Base-by-base conservation (phyloP, 30 jellyfish, hydroid and myxozoan species). In the Chironex yamaguchii region DNA sequence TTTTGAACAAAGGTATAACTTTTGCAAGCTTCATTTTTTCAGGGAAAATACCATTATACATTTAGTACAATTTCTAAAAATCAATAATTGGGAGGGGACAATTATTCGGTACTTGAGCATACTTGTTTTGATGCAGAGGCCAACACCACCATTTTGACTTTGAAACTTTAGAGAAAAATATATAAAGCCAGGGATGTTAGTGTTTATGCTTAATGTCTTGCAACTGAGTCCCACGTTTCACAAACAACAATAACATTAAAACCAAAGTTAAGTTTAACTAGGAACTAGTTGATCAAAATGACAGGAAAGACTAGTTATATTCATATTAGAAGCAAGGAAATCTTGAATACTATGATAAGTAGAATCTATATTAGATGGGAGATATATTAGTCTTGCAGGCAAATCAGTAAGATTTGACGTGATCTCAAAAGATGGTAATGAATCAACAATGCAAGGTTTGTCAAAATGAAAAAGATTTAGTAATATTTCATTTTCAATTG, bases 291-390 rank as follows among this genome's bases (percentile, higher is more conserved):
- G 81, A 52, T 78, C 89, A 32, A 0, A 51, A 52, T 54, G 81
- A 30, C 34, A 69, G 63, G 89, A 78, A 0, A 2, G 89, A 36
- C 91, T 63, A 64, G 76, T 81, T 27, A 66, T 65, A 49, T 81
- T 81, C 52, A 81, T 9, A 64, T 81, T 50, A 66, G 52, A 74
- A 12, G 79, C 2, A 42, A 52, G 52, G 51, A 82, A 36, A 67
- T 82, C 85, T 36, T 80, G 91, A 31, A 80, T 75, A 63, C 83
- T 62, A 62, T 80, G 91, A 26, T 64, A 80, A 36, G 68, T 67
- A 14, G 92, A 82, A 71, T 82, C 69, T 26, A 82, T 52, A 67
- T 67, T 82, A 65, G 92, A 82, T 30, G 92, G 92, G 25, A 82
- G 34, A 11, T 81, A 65, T 24, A 62, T 84, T n/a, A 32, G 66